These are phyloP conservation scores for Drosophila grimshawi DNA, from an alignment of 1,140 invertebrate genomes.

Conservation along the genomic window DNA sequence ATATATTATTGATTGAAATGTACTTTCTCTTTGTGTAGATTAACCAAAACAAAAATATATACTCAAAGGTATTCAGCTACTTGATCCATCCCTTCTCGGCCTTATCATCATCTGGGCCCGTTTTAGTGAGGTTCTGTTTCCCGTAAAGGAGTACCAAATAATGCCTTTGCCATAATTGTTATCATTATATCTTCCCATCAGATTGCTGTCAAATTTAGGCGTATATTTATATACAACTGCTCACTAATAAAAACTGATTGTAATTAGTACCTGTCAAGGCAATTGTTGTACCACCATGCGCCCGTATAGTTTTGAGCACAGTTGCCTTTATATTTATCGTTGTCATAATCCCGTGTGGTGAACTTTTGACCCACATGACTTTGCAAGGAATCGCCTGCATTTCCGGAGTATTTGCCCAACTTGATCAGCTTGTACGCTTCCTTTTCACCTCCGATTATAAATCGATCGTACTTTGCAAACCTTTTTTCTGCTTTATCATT, in stretches of 20 bases:
- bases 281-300: conserved; percentile 45
- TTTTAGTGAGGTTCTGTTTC: conserved; percentile 29
- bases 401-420: conserved; percentile 29
- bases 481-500: conserved; percentile 3
- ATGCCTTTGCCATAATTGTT: conserved; percentile 40
- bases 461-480: conserved; percentile 16
- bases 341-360: conserved; percentile 33
- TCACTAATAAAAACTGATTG: not conserved
- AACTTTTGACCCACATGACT: conserved; percentile 22
- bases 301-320: conserved; percentile 38
- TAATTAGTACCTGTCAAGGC: conserved; percentile 27
- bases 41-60: no score
- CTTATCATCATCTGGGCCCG: conserved; percentile 47
- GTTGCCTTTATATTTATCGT: conserved; percentile 19
- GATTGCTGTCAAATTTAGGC: conserved; percentile 23
- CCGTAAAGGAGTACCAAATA: conserved; percentile 30
- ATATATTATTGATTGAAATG: no score
- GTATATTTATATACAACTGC: not conserved
- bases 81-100: conserved; percentile 15
- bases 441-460: conserved; percentile 25
- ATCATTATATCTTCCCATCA: conserved; percentile 47
- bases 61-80: no score
- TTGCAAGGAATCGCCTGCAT: conserved; percentile 36
- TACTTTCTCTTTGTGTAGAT: no score
- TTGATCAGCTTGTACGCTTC: conserved; percentile 8